Evolutionary conservation across 1,140 invertebrate species (phyloP).

Genomic region (Lamellibrachia luymesi): DNA sequence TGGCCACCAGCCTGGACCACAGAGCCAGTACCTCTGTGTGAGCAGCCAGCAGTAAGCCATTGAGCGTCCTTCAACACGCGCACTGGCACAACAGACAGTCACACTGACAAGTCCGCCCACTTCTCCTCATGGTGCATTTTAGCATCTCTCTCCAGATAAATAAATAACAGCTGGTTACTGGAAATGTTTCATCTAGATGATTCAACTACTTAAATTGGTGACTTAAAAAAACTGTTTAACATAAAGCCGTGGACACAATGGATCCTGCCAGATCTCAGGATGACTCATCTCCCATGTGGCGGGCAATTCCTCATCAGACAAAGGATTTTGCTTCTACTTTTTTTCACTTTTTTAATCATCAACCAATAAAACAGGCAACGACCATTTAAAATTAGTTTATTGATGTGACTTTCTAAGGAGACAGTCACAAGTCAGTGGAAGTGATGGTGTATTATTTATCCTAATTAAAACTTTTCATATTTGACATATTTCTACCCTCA

Average conservation of each 20-base stretch:
- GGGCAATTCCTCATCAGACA: not conserved
- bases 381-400: too few species aligned
- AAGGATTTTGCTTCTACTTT: not conserved
- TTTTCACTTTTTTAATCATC: too few species aligned
- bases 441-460: too few species aligned
- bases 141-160: not conserved
- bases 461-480: too few species aligned
- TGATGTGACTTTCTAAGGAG: too few species aligned
- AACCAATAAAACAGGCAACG: too few species aligned
- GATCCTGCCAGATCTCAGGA: not conserved
- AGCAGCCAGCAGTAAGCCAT: not conserved
- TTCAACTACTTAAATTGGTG: not conserved
- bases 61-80: not conserved
- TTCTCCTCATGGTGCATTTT: not conserved
- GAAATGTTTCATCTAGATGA: not conserved
- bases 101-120: not conserved
- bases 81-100: not conserved
- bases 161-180: not conserved
- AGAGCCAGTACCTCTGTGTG: not conserved
- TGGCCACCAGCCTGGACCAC: not conserved
- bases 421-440: too few species aligned
- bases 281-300: not conserved
- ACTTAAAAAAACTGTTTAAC: not conserved
- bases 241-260: not conserved
- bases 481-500: too few species aligned